Evolutionary conservation across 2,113 vertebrate species (phyloP).

Genomic region (Thermophis baileyi): DNA sequence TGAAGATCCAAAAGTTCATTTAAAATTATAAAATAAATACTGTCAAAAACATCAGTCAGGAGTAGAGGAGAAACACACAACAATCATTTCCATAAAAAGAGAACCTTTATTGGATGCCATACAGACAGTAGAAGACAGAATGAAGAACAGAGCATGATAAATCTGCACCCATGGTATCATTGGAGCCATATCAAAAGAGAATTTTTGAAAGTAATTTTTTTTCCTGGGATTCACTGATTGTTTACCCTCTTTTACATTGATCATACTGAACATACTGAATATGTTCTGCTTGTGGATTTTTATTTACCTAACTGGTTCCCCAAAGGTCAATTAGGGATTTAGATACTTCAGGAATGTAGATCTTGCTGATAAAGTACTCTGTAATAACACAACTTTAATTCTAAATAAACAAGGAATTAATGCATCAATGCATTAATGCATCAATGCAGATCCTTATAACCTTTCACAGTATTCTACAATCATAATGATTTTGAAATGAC

Average conservation of each 20-base stretch:
- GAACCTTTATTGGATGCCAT: neutral
- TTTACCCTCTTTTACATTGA: neutral
- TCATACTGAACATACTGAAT: neutral
- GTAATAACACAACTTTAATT: neutral
- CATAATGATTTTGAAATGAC: neutral
- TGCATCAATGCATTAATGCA: neutral
- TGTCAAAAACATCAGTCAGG: neutral
- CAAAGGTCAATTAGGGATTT: fast-evolving
- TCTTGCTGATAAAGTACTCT: neutral
- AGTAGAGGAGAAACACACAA: neutral
- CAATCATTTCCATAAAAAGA: neutral
- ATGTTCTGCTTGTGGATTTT: neutral
- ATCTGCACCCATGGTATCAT: neutral
- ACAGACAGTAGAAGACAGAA: neutral
- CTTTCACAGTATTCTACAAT: neutral
- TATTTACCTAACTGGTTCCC: neutral
- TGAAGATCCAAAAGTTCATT: neutral
- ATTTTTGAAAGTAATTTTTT: neutral
- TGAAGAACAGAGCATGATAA: neutral
- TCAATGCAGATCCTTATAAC: neutral
- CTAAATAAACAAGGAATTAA: neutral
- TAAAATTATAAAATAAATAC: neutral
- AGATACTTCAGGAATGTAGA: neutral
- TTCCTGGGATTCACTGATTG: neutral
- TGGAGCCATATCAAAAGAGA: neutral